Base-by-base conservation (phyloP, 2,113 vertebrate species). In the Oncorhynchus masou region DNA sequence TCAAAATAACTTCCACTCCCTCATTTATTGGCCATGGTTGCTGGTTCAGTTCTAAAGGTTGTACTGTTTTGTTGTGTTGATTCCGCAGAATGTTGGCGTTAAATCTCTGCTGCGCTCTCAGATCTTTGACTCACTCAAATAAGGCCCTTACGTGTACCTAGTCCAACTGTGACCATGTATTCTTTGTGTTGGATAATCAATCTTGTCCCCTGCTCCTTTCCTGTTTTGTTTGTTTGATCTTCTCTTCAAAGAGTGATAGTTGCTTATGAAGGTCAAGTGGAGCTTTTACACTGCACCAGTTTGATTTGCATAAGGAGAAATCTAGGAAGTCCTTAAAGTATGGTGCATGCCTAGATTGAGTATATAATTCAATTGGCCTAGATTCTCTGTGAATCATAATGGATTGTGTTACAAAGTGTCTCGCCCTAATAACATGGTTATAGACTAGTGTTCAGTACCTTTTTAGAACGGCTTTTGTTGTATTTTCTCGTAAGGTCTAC, bases 201-300 rank as follows among this genome's bases (percentile, higher is more conserved):
- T 5, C 25, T 29, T 31, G 4, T 29, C 29, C 66, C 34, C 19
- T 68, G 25, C 1, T 31, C 66, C 13, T 29, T 13, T 24, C 19
- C 13, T 29, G 25, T 67, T 25, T 67, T 27, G 24, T 2, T 29
- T 29, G 25, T 16, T 34, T 34, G 4, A 5, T 68, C 71, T 72
- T 15, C 51, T 34, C 70, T 62, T 8, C 34, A 62, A 20, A 22
- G 20, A 20, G 22, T 19, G 60, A 45, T 24, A 1, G 13, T 20
- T 4, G 67, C 86, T 73, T 89, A 91, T 90, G 84, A 90, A 88
- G 89, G 90, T 90, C 91, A 91, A 90, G 89, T 79, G 86, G 81
- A 83, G 86, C 89, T 84, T 81, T 87, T 73, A 73, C 76, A 70
- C 73, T 62, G 79, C 82, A 78, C 81, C 82, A 62, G 77, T 68